Conservation (phyloP, 1,140 invertebrate genomes). For the Ladona fulva region DNA sequence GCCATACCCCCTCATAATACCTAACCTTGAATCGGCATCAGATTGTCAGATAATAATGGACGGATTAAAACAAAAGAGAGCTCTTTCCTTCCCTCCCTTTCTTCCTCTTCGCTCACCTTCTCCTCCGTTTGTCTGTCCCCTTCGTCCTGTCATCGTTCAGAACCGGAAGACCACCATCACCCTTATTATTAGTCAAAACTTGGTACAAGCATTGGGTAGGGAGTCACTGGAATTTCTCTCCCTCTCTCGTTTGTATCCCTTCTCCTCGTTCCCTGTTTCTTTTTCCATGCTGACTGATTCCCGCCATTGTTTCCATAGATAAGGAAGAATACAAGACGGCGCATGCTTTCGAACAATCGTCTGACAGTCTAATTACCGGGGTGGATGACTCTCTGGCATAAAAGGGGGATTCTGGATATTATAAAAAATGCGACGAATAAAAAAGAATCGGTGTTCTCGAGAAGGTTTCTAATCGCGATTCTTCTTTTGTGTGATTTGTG, state of each 20-base stretch:
- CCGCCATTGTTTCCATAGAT: constrained; percentile 9
- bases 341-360: neutral
- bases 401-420: constrained; percentile 2
- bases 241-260: neutral
- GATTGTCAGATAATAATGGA: neutral
- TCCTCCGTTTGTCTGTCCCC: neutral
- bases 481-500: too few species aligned
- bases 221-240: neutral
- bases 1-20: neutral
- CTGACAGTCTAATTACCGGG: neutral
- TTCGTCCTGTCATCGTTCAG: neutral
- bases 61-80: neutral
- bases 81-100: neutral
- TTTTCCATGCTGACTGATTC: constrained; percentile 1
- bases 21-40: neutral
- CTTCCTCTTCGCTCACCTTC: neutral
- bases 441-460: too few species aligned
- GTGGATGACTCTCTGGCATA: neutral
- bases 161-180: neutral
- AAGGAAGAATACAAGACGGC: neutral
- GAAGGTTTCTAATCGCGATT: too few species aligned
- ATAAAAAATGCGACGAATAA: neutral
- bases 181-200: neutral
- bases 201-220: neutral
- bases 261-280: neutral